These are phyloP conservation scores for Alentia gelatinosa DNA, from an alignment of 2,888 invertebrate genomes.

Conservation along the genomic window DNA sequence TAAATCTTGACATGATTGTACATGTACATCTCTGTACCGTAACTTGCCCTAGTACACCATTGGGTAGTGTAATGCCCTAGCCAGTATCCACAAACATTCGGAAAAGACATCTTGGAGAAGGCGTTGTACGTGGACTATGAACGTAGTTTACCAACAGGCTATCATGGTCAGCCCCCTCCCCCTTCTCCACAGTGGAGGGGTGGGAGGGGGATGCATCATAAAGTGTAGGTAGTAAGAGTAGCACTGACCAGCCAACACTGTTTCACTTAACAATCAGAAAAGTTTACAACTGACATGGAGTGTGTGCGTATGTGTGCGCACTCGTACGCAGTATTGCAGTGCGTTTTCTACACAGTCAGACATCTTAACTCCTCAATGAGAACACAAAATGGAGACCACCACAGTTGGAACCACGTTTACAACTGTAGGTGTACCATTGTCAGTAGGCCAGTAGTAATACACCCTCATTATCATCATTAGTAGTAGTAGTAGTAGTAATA, in stretches of 20 bases:
- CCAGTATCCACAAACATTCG: constrained; percentile 20
- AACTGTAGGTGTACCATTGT: neutral
- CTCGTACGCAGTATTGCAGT: neutral
- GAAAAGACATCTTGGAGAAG: constrained; percentile 15
- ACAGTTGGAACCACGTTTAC: neutral
- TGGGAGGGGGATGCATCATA: neutral
- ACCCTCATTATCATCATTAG: neutral
- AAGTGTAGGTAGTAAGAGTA: neutral
- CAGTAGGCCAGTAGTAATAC: neutral
- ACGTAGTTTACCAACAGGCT: neutral
- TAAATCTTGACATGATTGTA: constrained; percentile 28
- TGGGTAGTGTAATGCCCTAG: constrained; percentile 19
- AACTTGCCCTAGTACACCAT: neutral
- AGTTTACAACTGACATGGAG: neutral
- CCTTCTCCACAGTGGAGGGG: neutral
- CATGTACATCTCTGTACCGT: neutral
- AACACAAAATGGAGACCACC: neutral
- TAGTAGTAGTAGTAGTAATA: neutral
- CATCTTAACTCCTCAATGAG: too few species aligned
- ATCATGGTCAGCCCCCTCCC: neutral
- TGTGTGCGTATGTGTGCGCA: neutral
- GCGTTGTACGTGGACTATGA: neutral
- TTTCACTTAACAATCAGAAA: neutral
- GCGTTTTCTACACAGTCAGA: too few species aligned
- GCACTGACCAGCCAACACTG: neutral